phyloP scores from a whole-genome alignment of 2,888 invertebrate genomes.

The Macrophya alboannulata region DNA sequence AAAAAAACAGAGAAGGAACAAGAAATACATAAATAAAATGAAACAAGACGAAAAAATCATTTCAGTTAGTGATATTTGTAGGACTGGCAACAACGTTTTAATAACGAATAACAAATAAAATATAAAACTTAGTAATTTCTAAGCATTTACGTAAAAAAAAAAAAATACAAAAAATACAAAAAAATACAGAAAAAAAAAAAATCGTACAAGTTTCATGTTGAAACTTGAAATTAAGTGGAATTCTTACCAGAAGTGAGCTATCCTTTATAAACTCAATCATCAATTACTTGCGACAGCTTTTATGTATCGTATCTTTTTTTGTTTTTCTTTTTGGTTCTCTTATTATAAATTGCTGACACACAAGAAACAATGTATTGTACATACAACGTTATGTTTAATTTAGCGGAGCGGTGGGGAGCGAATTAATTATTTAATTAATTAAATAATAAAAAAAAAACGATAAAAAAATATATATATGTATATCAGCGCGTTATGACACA shows the following conservation, averaged over 20 bases:
- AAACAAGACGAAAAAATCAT: neutral
- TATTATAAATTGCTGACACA: neutral
- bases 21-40: neutral
- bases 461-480: constrained; percentile 1
- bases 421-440: neutral
- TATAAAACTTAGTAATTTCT: neutral
- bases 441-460: neutral
- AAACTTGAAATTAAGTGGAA: constrained; percentile 54
- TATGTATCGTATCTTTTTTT: neutral
- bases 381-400: constrained; percentile 39
- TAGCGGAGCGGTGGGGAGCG: constrained; percentile 54
- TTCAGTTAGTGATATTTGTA: constrained; percentile 37
- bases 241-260: constrained; percentile 56
- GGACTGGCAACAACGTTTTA: constrained; percentile 22
- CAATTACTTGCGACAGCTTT: constrained; percentile 50
- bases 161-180: neutral
- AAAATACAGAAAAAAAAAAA: neutral
- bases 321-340: neutral
- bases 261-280: constrained; percentile 49
- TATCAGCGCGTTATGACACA: constrained; percentile 23
- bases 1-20: neutral
- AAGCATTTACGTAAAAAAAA: constrained; percentile 36
- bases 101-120: neutral
- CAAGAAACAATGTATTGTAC: constrained; percentile 7
- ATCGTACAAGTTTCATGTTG: constrained; percentile 37